Evolutionary conservation across 2,113 vertebrate species (phyloP).

Genomic region (Eretmochelys imbricata): DNA sequence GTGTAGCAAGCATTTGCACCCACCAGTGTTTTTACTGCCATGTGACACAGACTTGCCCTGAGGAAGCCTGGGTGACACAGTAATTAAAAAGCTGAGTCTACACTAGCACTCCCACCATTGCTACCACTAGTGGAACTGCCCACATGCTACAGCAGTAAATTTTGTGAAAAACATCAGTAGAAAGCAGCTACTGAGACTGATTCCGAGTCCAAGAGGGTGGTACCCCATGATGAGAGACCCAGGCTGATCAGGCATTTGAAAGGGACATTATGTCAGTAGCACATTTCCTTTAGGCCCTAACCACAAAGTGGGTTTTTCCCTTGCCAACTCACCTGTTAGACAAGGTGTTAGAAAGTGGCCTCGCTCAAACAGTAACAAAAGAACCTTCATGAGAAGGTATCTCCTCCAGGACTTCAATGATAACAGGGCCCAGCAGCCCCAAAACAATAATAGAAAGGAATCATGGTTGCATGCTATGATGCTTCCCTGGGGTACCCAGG

Average conservation of each 20-base stretch:
- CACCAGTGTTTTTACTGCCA: slow-evolving; percentile 3
- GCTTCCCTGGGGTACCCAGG: neutral
- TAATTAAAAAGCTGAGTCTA: slow-evolving; percentile 29
- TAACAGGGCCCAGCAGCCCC: neutral
- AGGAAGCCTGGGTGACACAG: neutral
- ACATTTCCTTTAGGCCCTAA: neutral
- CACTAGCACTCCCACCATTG: neutral
- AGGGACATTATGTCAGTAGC: neutral
- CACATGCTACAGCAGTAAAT: neutral
- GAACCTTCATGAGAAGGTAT: neutral
- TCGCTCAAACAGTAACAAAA: neutral
- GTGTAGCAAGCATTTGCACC: neutral
- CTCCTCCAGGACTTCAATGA: neutral
- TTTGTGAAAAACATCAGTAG: slow-evolving; percentile 14
- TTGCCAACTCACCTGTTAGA: neutral
- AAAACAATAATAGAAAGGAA: neutral
- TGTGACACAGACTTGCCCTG: slow-evolving; percentile 2
- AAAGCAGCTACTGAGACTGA: neutral
- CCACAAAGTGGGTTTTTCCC: neutral
- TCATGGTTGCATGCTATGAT: neutral
- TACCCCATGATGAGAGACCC: neutral
- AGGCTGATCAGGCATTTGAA: neutral
- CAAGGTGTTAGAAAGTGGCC: neutral
- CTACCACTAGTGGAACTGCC: neutral
- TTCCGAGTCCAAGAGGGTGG: neutral